phyloP scores from a whole-genome alignment of 2,113 vertebrate genomes.

The Datnioides undecimradiatus region DNA sequence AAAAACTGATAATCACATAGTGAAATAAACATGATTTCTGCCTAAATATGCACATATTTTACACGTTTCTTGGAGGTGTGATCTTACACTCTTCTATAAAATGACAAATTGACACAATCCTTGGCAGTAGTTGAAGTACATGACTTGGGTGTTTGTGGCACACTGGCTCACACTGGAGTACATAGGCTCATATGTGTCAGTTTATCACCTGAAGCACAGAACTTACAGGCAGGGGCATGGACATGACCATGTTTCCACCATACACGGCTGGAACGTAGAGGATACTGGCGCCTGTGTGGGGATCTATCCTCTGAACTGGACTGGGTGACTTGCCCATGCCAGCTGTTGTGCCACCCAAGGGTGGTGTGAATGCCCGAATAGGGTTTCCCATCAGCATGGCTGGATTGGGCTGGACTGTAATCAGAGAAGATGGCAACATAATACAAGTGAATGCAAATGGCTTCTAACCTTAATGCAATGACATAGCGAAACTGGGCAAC shows the following conservation, averaged over 20 bases:
- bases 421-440: conserved; percentile 31
- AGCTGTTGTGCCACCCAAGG: conserved; percentile 89
- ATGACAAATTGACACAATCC: not conserved
- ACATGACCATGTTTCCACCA: conserved; percentile 99
- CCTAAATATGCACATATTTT: not conserved
- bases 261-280: conserved; percentile 98
- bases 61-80: not conserved
- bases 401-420: conserved; percentile 93
- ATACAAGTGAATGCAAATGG: conserved; percentile 10
- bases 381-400: conserved; percentile 97
- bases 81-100: not conserved
- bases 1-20: not conserved
- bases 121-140: not conserved
- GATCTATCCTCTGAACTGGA: conserved; percentile 98
- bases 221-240: conserved; percentile 97
- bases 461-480: not conserved
- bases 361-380: conserved; percentile 95
- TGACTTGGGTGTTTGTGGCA: not conserved
- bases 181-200: not conserved
- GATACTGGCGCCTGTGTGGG: conserved; percentile 97
- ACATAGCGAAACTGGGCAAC: not conserved
- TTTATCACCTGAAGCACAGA: not conserved
- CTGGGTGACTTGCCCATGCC: conserved; percentile 97
- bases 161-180: too few species aligned
- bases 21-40: not conserved